Conservation (phyloP, 1,140 invertebrate genomes). For the Metaphire vulgaris region DNA sequence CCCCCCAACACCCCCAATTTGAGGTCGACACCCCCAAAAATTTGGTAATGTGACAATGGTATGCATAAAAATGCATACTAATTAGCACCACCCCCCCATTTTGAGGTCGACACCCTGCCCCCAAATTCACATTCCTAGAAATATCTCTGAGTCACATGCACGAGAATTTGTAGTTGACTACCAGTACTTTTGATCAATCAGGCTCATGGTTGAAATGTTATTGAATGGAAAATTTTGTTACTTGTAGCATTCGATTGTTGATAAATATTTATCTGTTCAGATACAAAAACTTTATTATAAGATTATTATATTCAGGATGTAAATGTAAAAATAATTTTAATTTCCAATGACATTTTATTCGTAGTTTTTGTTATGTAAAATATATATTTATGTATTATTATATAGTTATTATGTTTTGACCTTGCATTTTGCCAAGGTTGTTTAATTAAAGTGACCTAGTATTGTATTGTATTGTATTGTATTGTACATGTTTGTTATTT, state of each 20-base stretch:
- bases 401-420: background rate
- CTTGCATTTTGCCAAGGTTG: background rate
- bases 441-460: too few species aligned
- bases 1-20: too few species aligned
- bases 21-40: background rate
- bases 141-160: background rate
- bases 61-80: background rate
- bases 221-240: too few species aligned
- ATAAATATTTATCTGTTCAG: too few species aligned
- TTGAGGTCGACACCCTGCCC: background rate
- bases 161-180: too few species aligned
- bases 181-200: too few species aligned
- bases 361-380: background rate
- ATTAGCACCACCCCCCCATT: conserved; percentile 16
- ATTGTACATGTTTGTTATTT: conserved; percentile 18
- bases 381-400: background rate
- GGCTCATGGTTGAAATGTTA: too few species aligned
- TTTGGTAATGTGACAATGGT: background rate
- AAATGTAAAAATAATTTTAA: too few species aligned
- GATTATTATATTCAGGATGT: too few species aligned
- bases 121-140: conserved; percentile 7
- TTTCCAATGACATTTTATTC: background rate
- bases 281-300: too few species aligned
- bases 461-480: background rate
- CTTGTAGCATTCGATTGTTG: too few species aligned